Base-by-base conservation (phyloP, 2,113 vertebrate genomes). In the Artemisiospiza belli region DNA sequence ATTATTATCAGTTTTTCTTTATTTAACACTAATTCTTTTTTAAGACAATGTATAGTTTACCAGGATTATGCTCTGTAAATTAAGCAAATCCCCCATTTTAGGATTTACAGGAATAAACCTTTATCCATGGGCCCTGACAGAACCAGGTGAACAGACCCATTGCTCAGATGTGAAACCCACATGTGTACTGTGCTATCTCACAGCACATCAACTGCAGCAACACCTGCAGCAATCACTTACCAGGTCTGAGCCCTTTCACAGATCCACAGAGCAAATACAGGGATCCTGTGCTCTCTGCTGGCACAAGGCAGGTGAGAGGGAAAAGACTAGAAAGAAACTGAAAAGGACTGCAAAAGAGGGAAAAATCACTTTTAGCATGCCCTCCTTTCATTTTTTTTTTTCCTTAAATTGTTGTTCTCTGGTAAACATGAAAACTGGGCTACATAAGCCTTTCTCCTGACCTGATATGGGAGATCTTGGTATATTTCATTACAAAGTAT, bases 211-310 rank as follows among this genome's bases (percentile, higher is more conserved):
- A 10, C 12, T 3, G 5, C 41, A 43, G 61, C 39, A 55, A 6
- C 44, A 6, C 44, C 15, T 9, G 0, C n/a, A n/a, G n/a, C n/a
- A n/a, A n/a, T 58, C n/a, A 12, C 51, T 37, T 3, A 2, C 7
- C 5, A 4, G 9, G 5, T 33, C 44, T 33, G 16, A 81, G 72
- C 17, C 63, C 37, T 44, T 13, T 8, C 47, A 70, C 27, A 54
- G 39, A 46, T 0, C 43, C 30, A 27, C 14, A 46, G 39, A 31
- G 9, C 15, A 83, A 76, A 59, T 1, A 8, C n/a, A 58, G n/a
- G n/a, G 24, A 47, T 12, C 12, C 20, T 89, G 62, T 68, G 9
- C 18, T 82, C 24, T 59, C 74, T 58, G 81, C 31, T 64, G 67
- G 15, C 21, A 19, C 23, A 25, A 4, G 13, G 43, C 43, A 75